Base-by-base conservation (phyloP, 1,140 invertebrate species). In the Drosophila rhopaloa region DNA sequence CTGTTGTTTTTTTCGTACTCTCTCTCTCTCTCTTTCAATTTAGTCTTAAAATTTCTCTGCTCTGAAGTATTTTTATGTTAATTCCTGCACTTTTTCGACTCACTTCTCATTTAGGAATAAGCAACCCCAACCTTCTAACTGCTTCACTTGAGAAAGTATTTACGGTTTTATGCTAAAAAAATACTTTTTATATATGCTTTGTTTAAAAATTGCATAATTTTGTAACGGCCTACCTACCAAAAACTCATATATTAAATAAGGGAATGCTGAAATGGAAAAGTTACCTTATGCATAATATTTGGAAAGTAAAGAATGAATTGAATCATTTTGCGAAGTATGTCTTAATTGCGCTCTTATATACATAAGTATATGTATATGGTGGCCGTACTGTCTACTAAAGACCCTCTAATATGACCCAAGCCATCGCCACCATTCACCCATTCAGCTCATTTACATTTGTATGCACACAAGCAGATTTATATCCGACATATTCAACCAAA, bases 21-120 rank as follows among this genome's bases (percentile, higher is more conserved):
- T 63, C 62, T n/a, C 37, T 63, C 62, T n/a, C 29, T 32, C 29
- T 32, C 29, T 32, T 32, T 32, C 5, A 29, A 40, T 46, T 48
- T 16, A 38, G 74, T 56, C 44, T 55, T 78, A 43, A 72, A 5
- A 66, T 60, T 81, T 65, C 24, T 40, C 46, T 68, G 46, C 29
- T 44, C 51, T 40, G 24, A 51, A 32, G 56, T 81, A 67, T 68
- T 71, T 78, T 79, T 60, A 51, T 53, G 35, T 51, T 73, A 55
- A 14, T 66, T 63, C 9, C 29, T 11, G 44, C 43, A 61, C 44
- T 57, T 75, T 78, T 70, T 57, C 35, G 48, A 27, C 8, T 37
- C 10, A 37, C 14, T 40, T 74, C 43, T 76, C 50, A 46, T 70
- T 82, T 63, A 29, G 41, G 13, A 47, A 46, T 13, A 43, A 50